These are phyloP conservation scores for Bombyx mandarina DNA, from an alignment of 1,140 invertebrate genomes.

Conservation along the genomic window DNA sequence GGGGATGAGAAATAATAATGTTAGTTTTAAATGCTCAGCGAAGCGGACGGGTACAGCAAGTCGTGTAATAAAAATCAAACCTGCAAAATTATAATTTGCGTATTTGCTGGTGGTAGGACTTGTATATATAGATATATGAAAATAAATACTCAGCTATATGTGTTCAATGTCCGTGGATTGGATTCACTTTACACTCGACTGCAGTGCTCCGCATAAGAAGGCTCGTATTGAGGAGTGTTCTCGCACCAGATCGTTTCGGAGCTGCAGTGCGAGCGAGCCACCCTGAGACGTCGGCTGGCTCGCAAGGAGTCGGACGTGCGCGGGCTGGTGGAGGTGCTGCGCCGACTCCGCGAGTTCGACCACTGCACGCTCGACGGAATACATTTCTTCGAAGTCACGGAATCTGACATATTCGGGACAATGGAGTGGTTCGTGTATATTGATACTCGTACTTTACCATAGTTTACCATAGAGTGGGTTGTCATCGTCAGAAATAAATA, in stretches of 20 bases:
- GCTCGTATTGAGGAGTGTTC: not conserved
- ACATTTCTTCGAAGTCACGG: conserved; percentile 56
- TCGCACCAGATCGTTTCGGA: conserved; percentile 34
- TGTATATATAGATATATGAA: too few relatives aligned
- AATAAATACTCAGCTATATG: too few relatives aligned
- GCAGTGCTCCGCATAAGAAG: not conserved
- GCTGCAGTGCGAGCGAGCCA: conserved; percentile 34
- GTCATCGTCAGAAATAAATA: too few relatives aligned
- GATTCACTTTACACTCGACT: not conserved
- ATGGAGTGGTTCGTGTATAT: conserved; percentile 32
- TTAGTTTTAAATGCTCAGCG: too few relatives aligned
- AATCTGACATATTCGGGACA: conserved; percentile 53
- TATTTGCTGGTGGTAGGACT: too few relatives aligned
- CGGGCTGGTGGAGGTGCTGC: conserved; percentile 49
- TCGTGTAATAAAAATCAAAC: too few relatives aligned
- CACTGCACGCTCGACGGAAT: conserved; percentile 43
- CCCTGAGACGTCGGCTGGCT: conserved; percentile 53
- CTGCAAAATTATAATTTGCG: too few relatives aligned
- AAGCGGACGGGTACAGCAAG: too few relatives aligned
- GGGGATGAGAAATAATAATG: too few relatives aligned
- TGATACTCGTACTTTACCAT: not conserved
- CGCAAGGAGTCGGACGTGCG: conserved; percentile 49
- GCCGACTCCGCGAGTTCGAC: conserved; percentile 48
- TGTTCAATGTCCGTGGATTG: not conserved
- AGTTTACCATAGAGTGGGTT: too few relatives aligned